Evolutionary conservation across 2,888 invertebrate species (phyloP).

Genomic region (Abrostola tripartita): DNA sequence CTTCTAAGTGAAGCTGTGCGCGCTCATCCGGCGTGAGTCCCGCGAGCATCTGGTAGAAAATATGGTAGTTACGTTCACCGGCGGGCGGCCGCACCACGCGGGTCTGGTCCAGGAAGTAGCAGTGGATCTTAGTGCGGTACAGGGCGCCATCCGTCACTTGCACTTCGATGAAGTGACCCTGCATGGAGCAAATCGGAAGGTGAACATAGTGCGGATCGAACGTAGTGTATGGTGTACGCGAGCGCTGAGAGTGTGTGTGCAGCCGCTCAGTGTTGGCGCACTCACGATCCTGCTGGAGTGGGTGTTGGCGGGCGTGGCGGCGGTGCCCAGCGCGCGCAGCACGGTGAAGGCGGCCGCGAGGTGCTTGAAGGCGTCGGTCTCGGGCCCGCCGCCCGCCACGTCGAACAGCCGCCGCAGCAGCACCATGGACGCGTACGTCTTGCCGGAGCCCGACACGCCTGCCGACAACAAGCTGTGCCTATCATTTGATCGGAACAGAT

Average conservation of each 20-base stretch:
- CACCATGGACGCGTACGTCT: constrained; percentile 97
- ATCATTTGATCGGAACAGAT: no score
- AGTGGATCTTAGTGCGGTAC: constrained; percentile 98
- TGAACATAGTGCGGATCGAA: background rate
- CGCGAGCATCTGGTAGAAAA: constrained; percentile 98
- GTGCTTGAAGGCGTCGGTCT: constrained; percentile 98
- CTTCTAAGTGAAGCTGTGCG: constrained; percentile 95
- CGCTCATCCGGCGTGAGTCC: constrained; percentile 96
- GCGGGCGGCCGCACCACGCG: constrained; percentile 95
- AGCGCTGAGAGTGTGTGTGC: background rate
- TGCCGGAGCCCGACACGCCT: constrained; percentile 97
- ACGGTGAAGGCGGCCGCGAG: constrained; percentile 98
- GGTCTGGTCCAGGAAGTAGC: constrained; percentile 98
- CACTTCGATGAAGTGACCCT: constrained; percentile 98
- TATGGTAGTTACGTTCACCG: constrained; percentile 98
- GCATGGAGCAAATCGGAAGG: constrained; percentile 52
- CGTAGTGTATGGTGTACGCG: background rate
- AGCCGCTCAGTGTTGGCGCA: constrained; percentile 34
- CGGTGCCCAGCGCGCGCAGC: constrained; percentile 95
- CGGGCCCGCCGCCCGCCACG: constrained; percentile 97
- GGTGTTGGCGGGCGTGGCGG: constrained; percentile 96
- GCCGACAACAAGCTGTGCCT: constrained; percentile 31
- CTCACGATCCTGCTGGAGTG: constrained; percentile 97
- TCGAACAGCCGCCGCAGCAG: constrained; percentile 96
- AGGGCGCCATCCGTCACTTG: constrained; percentile 98